Conservation (phyloP, 1,140 invertebrate species). For the Archivesica marissinica region DNA sequence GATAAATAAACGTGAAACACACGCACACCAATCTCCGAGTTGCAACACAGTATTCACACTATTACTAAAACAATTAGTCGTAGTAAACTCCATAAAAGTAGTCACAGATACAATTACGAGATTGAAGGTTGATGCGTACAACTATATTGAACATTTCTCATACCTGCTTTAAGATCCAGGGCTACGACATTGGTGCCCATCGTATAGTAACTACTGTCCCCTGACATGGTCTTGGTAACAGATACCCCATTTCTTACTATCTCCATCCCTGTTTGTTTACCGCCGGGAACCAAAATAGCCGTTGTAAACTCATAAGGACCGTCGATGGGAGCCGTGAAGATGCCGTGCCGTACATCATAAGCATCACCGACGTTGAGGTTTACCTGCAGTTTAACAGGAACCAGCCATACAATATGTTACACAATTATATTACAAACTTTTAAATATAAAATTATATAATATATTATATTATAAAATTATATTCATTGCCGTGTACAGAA, state of each 20-base stretch:
- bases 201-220: slow-evolving; percentile 43
- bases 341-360: slow-evolving; percentile 39
- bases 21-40: no score
- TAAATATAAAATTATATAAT: no score
- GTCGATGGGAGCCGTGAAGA: slow-evolving; percentile 47
- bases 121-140: not conserved
- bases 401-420: no score
- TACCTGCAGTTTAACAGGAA: no score
- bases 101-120: no score
- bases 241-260: slow-evolving; percentile 41
- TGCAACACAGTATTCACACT: no score
- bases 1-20: no score
- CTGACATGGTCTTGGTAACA: slow-evolving; percentile 17
- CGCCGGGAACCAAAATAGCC: slow-evolving; percentile 3
- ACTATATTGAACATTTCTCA: not conserved
- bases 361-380: slow-evolving; percentile 28
- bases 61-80: no score
- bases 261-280: slow-evolving; percentile 1
- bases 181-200: slow-evolving; percentile 52
- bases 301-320: slow-evolving; percentile 43
- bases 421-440: no score
- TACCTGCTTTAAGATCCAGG: slow-evolving; percentile 28
- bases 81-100: no score
- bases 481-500: no score
- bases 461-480: no score